Conservation (phyloP, 1,140 invertebrate genomes). For the Drosophila seguyi region DNA sequence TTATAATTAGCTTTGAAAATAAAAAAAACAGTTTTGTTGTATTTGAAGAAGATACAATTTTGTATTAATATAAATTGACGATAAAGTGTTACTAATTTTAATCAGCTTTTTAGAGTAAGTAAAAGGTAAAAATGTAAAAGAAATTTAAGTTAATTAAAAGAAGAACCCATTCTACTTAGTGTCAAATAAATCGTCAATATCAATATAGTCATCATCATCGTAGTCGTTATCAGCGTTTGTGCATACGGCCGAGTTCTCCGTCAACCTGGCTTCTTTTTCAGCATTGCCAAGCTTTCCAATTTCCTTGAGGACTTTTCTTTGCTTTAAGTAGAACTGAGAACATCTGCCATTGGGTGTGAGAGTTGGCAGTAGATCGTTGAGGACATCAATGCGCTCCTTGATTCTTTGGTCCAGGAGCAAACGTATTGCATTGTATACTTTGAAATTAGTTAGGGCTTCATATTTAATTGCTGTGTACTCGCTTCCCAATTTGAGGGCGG, state of each 20-base stretch:
- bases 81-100: background rate
- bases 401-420: background rate
- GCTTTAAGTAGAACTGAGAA: background rate
- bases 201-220: background rate
- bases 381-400: background rate
- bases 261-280: background rate
- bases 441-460: background rate
- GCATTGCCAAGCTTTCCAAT: background rate
- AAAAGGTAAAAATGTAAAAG: too few species aligned
- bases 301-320: background rate
- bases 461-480: rapidly evolving
- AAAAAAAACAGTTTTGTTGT: background rate
- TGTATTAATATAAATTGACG: background rate
- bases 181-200: background rate
- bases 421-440: background rate
- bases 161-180: too few species aligned
- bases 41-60: background rate
- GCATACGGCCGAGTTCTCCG: background rate
- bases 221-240: too few species aligned
- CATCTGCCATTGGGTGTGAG: background rate
- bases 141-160: too few species aligned
- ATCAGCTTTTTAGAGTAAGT: too few species aligned
- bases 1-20: background rate
- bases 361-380: background rate
- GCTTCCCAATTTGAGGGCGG: background rate